Evolutionary conservation across 2,888 invertebrate species (phyloP).

Genomic region (Leptinotarsa peninsularis): DNA sequence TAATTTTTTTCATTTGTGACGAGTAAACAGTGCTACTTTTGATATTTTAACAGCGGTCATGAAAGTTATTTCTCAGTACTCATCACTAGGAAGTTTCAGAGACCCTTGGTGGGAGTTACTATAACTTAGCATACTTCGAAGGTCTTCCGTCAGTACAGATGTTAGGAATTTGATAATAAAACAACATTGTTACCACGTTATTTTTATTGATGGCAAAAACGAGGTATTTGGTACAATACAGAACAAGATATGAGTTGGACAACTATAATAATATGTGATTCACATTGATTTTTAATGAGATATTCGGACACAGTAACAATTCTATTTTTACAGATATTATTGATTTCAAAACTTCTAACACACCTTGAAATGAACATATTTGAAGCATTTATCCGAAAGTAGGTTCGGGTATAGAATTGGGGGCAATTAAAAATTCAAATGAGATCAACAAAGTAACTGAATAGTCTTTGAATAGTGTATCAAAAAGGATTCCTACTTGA

Average conservation of each 20-base stretch:
- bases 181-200: neutral
- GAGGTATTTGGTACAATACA: neutral
- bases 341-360: neutral
- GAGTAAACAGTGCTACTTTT: too few relatives aligned
- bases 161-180: neutral
- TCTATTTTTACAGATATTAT: neutral
- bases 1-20: too few relatives aligned
- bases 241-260: neutral
- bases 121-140: too few relatives aligned
- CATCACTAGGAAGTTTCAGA: too few relatives aligned
- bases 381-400: neutral
- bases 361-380: neutral
- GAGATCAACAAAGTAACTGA: neutral
- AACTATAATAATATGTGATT: neutral
- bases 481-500: too few relatives aligned
- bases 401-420: neutral
- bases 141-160: too few relatives aligned
- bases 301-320: too few relatives aligned
- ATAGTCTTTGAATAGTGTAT: too few relatives aligned
- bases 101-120: too few relatives aligned
- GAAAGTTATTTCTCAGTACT: too few relatives aligned
- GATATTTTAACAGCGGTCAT: too few relatives aligned
- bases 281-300: too few relatives aligned
- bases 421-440: neutral
- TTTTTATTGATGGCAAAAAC: neutral